Evolutionary conservation across 2,888 invertebrate species (phyloP).

Genomic region (Epinotia brunnichana): DNA sequence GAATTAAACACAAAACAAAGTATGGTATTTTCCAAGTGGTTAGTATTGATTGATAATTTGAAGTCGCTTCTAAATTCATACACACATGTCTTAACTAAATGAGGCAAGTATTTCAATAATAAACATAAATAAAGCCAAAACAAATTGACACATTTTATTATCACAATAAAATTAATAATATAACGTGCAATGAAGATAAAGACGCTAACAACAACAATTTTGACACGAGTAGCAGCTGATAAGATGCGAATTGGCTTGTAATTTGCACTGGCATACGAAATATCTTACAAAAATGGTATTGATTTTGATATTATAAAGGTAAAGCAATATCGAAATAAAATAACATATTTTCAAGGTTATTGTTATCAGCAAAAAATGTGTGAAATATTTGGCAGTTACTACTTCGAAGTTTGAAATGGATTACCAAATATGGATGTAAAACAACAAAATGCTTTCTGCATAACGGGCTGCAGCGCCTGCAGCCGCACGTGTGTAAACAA

Average conservation of each 20-base stretch:
- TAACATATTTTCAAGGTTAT: conserved; percentile 6
- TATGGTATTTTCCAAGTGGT: neutral
- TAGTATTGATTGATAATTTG: too few species aligned
- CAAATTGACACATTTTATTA: conserved; percentile 28
- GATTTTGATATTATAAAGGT: neutral
- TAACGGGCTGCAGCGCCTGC: neutral
- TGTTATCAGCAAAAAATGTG: neutral
- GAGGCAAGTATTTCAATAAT: neutral
- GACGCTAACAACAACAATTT: conserved; percentile 18
- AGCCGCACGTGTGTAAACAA: neutral
- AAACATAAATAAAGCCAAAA: neutral
- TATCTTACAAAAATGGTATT: conserved; percentile 14
- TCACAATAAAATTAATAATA: conserved; percentile 26
- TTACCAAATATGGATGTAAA: conserved; percentile 11
- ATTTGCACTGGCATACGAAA: conserved; percentile 10
- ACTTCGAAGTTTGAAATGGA: conserved; percentile 1
- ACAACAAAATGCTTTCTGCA: conserved; percentile 28
- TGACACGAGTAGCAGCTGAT: conserved; percentile 16
- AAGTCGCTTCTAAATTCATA: neutral
- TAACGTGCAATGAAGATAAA: conserved; percentile 29
- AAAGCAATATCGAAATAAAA: conserved; percentile 24
- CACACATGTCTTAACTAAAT: conserved; percentile 3
- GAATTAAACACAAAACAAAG: neutral
- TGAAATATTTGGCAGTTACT: neutral
- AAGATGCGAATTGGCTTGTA: conserved; percentile 20